These are phyloP conservation scores for Orchesellides sinensis DNA, from an alignment of 2,888 invertebrate genomes.

Conservation along the genomic window DNA sequence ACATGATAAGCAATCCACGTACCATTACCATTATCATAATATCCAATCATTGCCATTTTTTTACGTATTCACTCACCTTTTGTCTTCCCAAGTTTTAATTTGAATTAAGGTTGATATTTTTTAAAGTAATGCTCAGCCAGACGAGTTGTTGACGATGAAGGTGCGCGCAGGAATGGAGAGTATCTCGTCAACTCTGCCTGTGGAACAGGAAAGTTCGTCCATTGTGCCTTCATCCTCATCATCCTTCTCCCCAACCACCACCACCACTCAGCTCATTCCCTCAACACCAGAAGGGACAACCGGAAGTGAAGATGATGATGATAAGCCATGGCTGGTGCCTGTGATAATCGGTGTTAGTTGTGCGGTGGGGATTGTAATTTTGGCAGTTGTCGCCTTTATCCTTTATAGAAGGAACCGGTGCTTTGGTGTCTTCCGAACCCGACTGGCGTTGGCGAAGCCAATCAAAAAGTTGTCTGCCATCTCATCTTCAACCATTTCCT, in stretches of 20 bases:
- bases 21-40: no score
- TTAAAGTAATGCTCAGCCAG: no score
- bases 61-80: no score
- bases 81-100: no score
- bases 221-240: background rate
- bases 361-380: background rate
- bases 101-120: no score
- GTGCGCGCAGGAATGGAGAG: no score
- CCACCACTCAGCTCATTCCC: background rate
- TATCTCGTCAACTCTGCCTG: no score
- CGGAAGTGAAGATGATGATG: background rate
- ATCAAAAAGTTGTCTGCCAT: background rate
- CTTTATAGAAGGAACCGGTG: constrained; percentile 14
- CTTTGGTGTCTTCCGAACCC: constrained; percentile 12
- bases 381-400: background rate
- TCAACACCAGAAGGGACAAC: no score
- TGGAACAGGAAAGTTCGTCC: no score
- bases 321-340: constrained; percentile 12
- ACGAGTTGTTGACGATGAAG: no score
- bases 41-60: no score
- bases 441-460: background rate
- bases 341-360: background rate
- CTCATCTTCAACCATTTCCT: background rate
- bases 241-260: background rate
- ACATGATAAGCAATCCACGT: no score